Evolutionary conservation across 2,113 vertebrate genomes (phyloP).

Genomic region (Plecotus auritus): DNA sequence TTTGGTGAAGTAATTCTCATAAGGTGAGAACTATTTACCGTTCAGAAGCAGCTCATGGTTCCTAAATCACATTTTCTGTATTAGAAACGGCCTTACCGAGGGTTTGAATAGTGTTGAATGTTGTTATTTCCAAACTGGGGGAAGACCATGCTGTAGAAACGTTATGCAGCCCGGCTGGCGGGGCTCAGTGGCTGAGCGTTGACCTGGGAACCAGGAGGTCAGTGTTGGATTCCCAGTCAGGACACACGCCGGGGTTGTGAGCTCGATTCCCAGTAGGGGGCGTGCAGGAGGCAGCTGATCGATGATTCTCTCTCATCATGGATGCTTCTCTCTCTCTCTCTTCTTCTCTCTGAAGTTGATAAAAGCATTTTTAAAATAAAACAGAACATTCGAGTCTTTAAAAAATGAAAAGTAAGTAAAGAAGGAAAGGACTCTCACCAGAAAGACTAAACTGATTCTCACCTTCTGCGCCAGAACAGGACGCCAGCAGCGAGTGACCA

Average conservation of each 20-base stretch:
- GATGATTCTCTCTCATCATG: too few species aligned
- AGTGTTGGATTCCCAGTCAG: too few species aligned
- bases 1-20: conserved; percentile 98
- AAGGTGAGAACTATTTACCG: conserved; percentile 82
- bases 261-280: too few species aligned
- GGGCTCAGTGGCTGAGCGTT: too few species aligned
- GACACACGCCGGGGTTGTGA: too few species aligned
- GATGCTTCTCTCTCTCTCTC: too few species aligned
- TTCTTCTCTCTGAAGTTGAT: too few species aligned
- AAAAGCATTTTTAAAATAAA: too few species aligned
- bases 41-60: not conserved
- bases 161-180: not conserved
- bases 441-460: not conserved
- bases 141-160: not conserved
- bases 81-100: not conserved
- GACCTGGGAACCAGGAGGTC: too few species aligned
- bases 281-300: too few species aligned
- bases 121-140: not conserved
- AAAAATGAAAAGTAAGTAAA: not conserved
- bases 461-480: not conserved
- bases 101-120: not conserved
- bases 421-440: not conserved
- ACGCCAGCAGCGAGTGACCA: not conserved
- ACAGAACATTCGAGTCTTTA: too few species aligned
- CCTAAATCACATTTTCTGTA: not conserved